Evolutionary conservation across 1,140 invertebrate species (phyloP), one percentile per base, ranked within the genome.

Genomic region (Trichomalopsis sarcophagae): DNA sequence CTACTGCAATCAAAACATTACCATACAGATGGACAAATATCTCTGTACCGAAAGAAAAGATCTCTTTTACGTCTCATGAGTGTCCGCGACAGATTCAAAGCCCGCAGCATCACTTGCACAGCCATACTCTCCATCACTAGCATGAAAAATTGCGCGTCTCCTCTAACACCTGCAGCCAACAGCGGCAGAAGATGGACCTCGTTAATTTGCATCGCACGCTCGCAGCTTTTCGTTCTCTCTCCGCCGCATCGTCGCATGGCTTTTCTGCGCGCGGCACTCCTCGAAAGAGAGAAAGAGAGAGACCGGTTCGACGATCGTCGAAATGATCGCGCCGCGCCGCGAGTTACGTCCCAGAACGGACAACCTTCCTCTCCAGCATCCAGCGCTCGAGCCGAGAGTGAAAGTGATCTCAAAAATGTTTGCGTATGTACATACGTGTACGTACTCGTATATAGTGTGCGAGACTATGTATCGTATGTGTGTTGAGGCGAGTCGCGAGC

Each of bases 351-450:
- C 50, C 62, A 23, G 17, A 44, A 27, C 66, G 66, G 40, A n/a
- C 78, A 80, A 50, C 69, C 80, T 73, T 82, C 81, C 47, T 73
- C 23, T 23, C 5, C 66, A 81, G 79, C 79, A 69, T 81, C 79
- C 79, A 71, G n/a, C 55, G 44, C 10, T 21, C 44, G 23, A 23
- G 74, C 10, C 40, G 81, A 83, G 85, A 86, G 85, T 86, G 85
- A 86, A 86, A 86, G 85, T 86, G 81, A 82, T 86, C 85, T 86
- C 44, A 79, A 82, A 86, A 83, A 84, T 66, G 73, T 50, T 81
- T 73, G 79, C 68, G 79, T 73, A 68, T n/a, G 10, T 76, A 50
- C 21, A 3, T 74, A 74, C 30, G 17, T 21, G 2, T 21, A 27
- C 27, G 7, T 21, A 30, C 4, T 33, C 30, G 30, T 27, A 5